A percentile compares a stretch with the other conserved stretches of the same genome.
Evolutionary conservation across 2,888 invertebrate genomes (phyloP).

Genomic region (Lymantria monacha): DNA sequence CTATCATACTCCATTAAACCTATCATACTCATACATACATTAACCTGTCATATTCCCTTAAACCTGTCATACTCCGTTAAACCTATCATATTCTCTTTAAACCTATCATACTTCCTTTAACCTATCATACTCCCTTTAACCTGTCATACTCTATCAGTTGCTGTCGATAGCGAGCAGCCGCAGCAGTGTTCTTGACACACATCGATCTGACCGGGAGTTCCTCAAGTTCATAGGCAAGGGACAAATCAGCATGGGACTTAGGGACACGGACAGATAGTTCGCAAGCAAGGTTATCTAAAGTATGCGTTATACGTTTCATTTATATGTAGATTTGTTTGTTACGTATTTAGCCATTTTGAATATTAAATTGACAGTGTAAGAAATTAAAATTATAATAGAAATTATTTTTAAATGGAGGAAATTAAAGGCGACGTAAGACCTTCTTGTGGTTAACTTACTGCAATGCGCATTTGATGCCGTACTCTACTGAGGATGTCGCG

Average conservation of each 20-base stretch:
- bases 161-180: slow-evolving; percentile 18
- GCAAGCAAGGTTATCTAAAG: neutral
- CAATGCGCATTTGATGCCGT: too few relatives aligned
- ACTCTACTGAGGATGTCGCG: too few relatives aligned
- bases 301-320: neutral
- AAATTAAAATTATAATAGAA: too few relatives aligned
- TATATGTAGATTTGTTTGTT: neutral
- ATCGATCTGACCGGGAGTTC: slow-evolving; percentile 44
- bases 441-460: too few relatives aligned
- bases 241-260: slow-evolving; percentile 37
- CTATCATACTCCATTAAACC: neutral
- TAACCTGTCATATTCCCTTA: too few relatives aligned
- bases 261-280: slow-evolving; percentile 5
- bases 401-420: too few relatives aligned
- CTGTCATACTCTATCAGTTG: slow-evolving; percentile 12
- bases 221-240: slow-evolving; percentile 46
- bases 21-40: neutral
- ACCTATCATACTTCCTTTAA: too few relatives aligned
- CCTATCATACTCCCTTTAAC: neutral
- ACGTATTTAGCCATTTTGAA: too few relatives aligned
- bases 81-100: too few relatives aligned
- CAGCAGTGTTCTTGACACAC: slow-evolving; percentile 47
- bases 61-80: neutral
- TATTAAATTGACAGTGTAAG: too few relatives aligned
- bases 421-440: too few relatives aligned